A percentile compares a stretch with the other conserved stretches of the same genome.
Conservation (phyloP, 1,140 invertebrate genomes). For the Drosophila pseudoobscura region DNA sequence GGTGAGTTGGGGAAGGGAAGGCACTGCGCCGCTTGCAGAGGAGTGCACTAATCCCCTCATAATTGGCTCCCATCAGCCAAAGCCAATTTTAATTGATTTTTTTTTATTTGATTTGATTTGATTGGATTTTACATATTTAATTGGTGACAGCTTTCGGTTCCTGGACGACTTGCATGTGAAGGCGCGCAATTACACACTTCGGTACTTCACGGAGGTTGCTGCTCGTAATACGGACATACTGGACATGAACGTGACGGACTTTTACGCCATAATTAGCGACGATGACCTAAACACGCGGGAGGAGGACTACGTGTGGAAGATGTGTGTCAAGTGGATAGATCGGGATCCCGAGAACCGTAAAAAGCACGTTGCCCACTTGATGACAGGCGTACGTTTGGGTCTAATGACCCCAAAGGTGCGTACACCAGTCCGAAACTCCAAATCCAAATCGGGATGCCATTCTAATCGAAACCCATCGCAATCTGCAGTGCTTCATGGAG, state of each 20-base stretch:
- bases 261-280: slow-evolving; percentile 88
- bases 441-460: not conserved
- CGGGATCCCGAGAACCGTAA: slow-evolving; percentile 87
- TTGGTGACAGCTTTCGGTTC: slow-evolving; percentile 65
- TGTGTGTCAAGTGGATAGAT: slow-evolving; percentile 85
- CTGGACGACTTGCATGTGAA: slow-evolving; percentile 88
- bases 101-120: slow-evolving; percentile 57
- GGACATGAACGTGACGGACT: slow-evolving; percentile 87
- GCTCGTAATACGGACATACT: slow-evolving; percentile 89
- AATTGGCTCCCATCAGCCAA: slow-evolving; percentile 15
- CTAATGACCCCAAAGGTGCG: slow-evolving; percentile 90
- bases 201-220: slow-evolving; percentile 89
- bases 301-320: slow-evolving; percentile 86
- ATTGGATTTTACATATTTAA: slow-evolving; percentile 27
- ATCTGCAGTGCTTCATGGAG: slow-evolving; percentile 85
- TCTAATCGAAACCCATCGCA: not conserved
- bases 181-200: slow-evolving; percentile 88
- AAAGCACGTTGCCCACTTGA: slow-evolving; percentile 88
- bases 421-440: not conserved
- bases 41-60: not conserved
- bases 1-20: slow-evolving; percentile 68
- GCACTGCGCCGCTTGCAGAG: not conserved
- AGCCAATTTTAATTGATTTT: slow-evolving; percentile 53
- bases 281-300: slow-evolving; percentile 89
- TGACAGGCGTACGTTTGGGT: slow-evolving; percentile 92